Base-by-base conservation (phyloP, 2,113 vertebrate genomes). In the Rana temporaria region DNA sequence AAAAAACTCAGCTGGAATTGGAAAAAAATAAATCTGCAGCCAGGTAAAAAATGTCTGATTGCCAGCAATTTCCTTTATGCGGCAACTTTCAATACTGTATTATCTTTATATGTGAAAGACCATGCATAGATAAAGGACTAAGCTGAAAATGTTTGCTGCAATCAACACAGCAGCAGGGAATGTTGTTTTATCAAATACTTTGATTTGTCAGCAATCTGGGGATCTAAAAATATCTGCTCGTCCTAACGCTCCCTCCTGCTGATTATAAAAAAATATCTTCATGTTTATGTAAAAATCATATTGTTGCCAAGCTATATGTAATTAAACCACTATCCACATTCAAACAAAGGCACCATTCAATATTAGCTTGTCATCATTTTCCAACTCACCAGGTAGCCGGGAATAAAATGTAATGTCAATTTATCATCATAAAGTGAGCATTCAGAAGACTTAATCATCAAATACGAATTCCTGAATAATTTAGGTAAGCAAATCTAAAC, bases 401-500 rank as follows among this genome's bases (percentile, higher is more conserved):
- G 22, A 30, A 69, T 83, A 68, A 76, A 83, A 76, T 32, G 81
- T 63, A 53, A 76, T 75, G 81, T 82, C 67, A 82, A 82, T 57
- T 68, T 60, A 48, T 68, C 48, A 57, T 52, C n/a, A 76, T 83
- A 68, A 83, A 83, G 26, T 59, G 63, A 83, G 68, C 62, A 68
- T 75, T 83, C 62, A 15, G 18, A 32, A 18, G 52, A n/a, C n/a
- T 30, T 68, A 76, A 82, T 75, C 64, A 82, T 38, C 53, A 67
- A 20, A 24, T 11, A 57, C 17, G 38, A 63, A 76, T 59, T 19
- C 38, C 24, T 48, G 53, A 67, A 83, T 56, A 1, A 14, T 48
- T 12, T 48, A 1, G 9, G 42, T 48, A 48, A 48, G 1, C 6
- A 48, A 48, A 48, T 48, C 1, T 48, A 48, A 48, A 48, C 42